These are phyloP conservation scores for Hoplodrina ambigua DNA, from an alignment of 2,888 invertebrate species.

Conservation along the genomic window DNA sequence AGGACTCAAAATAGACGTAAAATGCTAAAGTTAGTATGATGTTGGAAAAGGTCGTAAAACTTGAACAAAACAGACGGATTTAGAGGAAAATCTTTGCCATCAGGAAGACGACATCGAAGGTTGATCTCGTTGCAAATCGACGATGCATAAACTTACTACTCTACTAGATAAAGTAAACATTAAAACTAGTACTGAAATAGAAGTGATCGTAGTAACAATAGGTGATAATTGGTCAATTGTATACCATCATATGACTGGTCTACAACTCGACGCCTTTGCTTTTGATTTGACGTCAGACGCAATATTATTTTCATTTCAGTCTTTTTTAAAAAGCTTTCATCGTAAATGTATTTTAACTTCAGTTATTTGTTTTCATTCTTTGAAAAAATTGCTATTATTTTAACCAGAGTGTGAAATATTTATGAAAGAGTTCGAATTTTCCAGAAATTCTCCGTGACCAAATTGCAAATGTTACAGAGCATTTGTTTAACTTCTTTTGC, in stretches of 20 bases:
- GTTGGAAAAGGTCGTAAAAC: constrained; percentile 30
- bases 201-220: constrained; percentile 54
- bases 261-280: constrained; percentile 28
- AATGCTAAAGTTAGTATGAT: constrained; percentile 23
- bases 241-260: constrained; percentile 49
- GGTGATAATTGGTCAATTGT: constrained; percentile 61
- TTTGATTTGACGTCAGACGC: constrained; percentile 46
- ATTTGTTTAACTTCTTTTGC: constrained; percentile 31
- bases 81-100: constrained; percentile 62
- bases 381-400: not conserved
- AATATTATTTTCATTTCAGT: constrained; percentile 19
- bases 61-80: constrained; percentile 36
- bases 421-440: constrained; percentile 1
- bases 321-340: constrained; percentile 15
- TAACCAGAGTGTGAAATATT: constrained; percentile 2
- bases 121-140: constrained; percentile 68
- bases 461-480: constrained; percentile 23
- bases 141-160: constrained; percentile 64
- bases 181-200: constrained; percentile 40
- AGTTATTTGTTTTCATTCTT: constrained; percentile 15
- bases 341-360: constrained; percentile 7
- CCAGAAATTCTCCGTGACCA: not conserved
- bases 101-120: constrained; percentile 71
- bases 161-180: constrained; percentile 46
- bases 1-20: constrained; percentile 29